Percentiles rank a stretch among this genome's conserved stretches.
phyloP scores from a whole-genome alignment of 2,888 invertebrate genomes.

The Elysia crispata region DNA sequence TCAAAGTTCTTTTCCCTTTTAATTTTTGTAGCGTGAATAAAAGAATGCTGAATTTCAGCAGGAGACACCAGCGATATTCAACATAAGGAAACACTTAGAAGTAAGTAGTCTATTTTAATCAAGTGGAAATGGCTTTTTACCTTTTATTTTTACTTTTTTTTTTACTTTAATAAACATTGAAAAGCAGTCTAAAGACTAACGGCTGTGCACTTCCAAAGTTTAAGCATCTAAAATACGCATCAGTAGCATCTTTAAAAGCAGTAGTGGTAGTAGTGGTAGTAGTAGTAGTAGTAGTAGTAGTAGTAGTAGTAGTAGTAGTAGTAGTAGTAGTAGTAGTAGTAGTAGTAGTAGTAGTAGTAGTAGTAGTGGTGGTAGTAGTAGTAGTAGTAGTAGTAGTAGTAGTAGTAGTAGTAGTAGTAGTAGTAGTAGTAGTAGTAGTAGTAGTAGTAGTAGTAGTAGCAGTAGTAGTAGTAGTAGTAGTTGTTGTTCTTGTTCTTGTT shows the following conservation, averaged over 20 bases:
- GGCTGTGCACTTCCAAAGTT: no score
- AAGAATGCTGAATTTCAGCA: no score
- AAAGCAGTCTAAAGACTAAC: no score
- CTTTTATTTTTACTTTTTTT: no score
- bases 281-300: conserved; percentile 14
- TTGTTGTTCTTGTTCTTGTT: not conserved
- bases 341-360: conserved; percentile 32
- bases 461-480: conserved; percentile 17
- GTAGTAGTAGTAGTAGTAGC: conserved; percentile 27
- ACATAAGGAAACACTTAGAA: no score
- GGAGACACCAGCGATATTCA: no score
- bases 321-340: conserved; percentile 32
- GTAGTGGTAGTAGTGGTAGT: conserved; percentile 9
- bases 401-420: conserved; percentile 32
- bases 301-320: conserved; percentile 32
- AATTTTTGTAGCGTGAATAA: no score
- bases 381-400: conserved; percentile 31
- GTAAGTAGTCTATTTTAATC: no score
- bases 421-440: conserved; percentile 31
- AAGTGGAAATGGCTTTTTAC: no score
- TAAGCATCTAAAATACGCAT: no score
- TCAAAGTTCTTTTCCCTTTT: no score
- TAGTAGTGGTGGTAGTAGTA: conserved; percentile 21
- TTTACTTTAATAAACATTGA: no score
- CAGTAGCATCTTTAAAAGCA: not conserved